Evolutionary conservation across 2,797 vertebrate species (phyloP), one percentile per base, ranked within the genome.

Genomic region (Tinamus major): DNA sequence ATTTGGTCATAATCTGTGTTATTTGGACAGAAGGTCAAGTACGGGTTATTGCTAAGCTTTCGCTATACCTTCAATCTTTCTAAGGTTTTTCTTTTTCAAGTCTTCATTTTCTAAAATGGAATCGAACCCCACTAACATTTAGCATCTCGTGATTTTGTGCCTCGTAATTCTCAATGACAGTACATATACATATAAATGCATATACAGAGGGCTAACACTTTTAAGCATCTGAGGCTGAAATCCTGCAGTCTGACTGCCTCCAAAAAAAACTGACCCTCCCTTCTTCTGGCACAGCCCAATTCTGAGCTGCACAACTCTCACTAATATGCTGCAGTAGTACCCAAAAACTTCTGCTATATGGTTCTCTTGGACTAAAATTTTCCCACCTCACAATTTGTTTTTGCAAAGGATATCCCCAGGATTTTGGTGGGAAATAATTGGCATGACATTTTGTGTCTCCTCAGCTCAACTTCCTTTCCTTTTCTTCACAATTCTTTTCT

Each of bases 301-400:
- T 33, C 37, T 8, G 15, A 13, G 16, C 23, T 69, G 7, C 7
- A 20, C 19, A 63, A 31, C 5, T 58, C 24, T 63, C 10, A 9
- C 55, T 33, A 77, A 23, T 5, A 10, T 29, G 37, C 24, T 24
- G 44, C 51, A 17, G 21, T 4, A 2, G 10, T 20, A 44, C 0
- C 0, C 4, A 6, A 10, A 6, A 59, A 2, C 3, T 24, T 19
- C 44, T 56, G 19, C 10, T 17, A 14, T 2, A 23, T 62, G 49
- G 16, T 33, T 69, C 62, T 29, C 35, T 74, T 67, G 39, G 16
- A 9, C 46, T 24, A 37, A 44, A 1, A 31, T 23, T 39, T 83
- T 63, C 27, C 27, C 9, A 13, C 26, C 35, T 71, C 26, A 33
- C 8, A 26, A 18, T 4, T 44, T 14, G 18, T 14, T 61, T 55